These are phyloP conservation scores for Heliconius congener DNA, from an alignment of 1,140 invertebrate genomes.

Conservation along the genomic window DNA sequence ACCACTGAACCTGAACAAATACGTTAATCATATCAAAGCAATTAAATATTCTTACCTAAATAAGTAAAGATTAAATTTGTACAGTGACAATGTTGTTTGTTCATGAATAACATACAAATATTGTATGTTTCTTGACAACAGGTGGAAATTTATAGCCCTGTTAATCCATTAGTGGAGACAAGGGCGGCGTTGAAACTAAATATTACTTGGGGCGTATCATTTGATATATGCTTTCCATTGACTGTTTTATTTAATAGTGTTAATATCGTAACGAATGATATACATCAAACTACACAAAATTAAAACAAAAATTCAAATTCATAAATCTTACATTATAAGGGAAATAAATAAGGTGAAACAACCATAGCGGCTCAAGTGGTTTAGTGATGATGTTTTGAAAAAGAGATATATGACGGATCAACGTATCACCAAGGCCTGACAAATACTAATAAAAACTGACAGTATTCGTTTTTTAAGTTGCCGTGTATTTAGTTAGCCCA, in stretches of 20 bases:
- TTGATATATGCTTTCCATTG: conserved; percentile 46
- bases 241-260: conserved; percentile 39
- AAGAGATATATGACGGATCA: conserved; percentile 58
- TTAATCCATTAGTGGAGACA: conserved; percentile 64
- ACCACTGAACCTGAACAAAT: conserved; percentile 56
- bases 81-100: conserved; percentile 66
- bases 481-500: background rate
- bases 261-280: conserved; percentile 38
- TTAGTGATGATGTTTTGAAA: conserved; percentile 59
- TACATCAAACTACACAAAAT: conserved; percentile 48
- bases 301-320: conserved; percentile 39
- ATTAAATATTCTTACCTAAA: conserved; percentile 75
- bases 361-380: conserved; percentile 42
- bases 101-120: conserved; percentile 70
- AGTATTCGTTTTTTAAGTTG: background rate
- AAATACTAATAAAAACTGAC: conserved; percentile 45
- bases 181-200: conserved; percentile 43
- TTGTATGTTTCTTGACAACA: conserved; percentile 70
- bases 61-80: conserved; percentile 67
- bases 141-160: conserved; percentile 66
- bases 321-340: conserved; percentile 41
- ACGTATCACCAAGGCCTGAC: conserved; percentile 55
- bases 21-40: conserved; percentile 61
- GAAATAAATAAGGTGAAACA: conserved; percentile 45
- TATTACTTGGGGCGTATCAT: conserved; percentile 30